Evolutionary conservation across 1,140 invertebrate genomes (phyloP), one percentile per base, ranked within the genome.

Genomic region (Bombus huntii): DNA sequence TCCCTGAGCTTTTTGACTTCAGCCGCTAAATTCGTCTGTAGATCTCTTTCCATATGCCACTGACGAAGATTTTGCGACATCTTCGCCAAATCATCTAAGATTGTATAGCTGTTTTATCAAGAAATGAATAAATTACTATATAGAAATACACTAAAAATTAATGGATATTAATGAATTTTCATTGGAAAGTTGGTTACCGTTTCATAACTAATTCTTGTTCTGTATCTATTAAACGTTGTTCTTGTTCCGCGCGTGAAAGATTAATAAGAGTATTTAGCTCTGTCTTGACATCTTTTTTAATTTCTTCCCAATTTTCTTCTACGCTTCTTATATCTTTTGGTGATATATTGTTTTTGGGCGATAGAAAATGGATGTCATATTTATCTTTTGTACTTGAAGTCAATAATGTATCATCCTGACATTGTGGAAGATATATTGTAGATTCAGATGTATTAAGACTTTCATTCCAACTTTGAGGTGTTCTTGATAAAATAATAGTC

Each of bases 41-140:
- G 34, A 72, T 94, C 91, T 47, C 92, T 90, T 68, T 95, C 94
- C 68, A 91, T 88, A 62, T 95, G 92, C 94, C 93, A 95, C 18
- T 93, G 91, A 59, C 92, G 92, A 59, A 95, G 89, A 34, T 87
- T 91, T 22, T 88, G 89, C n/a, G 93, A 93, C 86, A 95, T 92
- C 73, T 93, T 92, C 2, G 92, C 88, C 13, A 95, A 91, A 70
- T 95, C 93, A 70, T 92, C 91, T 70, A 95, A 62, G 10, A 95
- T 92, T 22, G 83, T 90, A 68, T 93, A 92, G 87, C 95, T 95
- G 57, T 53, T 89, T 66, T 42, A 47, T 25, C 37, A 75, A 74
- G 1, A 74, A 39, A 53, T 10, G 76, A 81, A 87, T 34, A 87
- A 73, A 37, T 77, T 66, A 28, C 34, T 75, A 80, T 31, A 31